Conservation (phyloP, 1,140 invertebrate genomes). For the Rhagoletis pomonella region DNA sequence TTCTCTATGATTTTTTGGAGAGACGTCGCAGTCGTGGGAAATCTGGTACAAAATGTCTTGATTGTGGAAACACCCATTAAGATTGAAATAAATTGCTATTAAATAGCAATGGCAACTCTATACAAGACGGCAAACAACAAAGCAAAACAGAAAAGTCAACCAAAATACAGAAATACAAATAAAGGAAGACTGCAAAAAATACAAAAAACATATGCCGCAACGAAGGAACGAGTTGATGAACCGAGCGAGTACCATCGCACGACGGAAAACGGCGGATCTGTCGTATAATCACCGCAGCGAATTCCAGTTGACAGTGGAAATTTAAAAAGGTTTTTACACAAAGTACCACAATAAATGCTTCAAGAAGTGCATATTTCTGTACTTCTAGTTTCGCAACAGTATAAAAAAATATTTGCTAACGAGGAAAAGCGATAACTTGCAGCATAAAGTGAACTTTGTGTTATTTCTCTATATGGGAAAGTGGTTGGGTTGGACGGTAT, state of each 20-base stretch:
- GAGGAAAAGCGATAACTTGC: no score
- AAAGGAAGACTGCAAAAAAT: neutral
- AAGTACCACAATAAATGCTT: neutral
- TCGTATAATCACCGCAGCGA: constrained; percentile 16
- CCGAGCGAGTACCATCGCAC: neutral
- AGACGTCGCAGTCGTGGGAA: no score
- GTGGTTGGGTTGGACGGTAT: neutral
- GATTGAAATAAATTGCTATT: no score
- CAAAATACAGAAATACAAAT: neutral
- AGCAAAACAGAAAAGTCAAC: constrained; percentile 26
- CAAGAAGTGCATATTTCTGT: neutral
- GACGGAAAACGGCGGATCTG: neutral
- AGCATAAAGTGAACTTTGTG: no score
- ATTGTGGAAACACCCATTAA: no score
- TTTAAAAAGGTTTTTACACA: neutral
- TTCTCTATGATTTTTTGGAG: no score
- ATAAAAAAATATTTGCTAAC: neutral
- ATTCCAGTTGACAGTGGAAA: neutral
- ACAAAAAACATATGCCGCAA: constrained; percentile 13
- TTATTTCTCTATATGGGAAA: no score
- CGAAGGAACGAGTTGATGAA: constrained; percentile 1
- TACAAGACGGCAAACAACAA: neutral
- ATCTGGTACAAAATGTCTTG: no score
- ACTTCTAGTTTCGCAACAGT: neutral
- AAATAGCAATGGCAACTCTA: no score